Percentiles rank a stretch among this genome's conserved stretches.
These are phyloP conservation scores for Baronia brevicornis DNA, from an alignment of 2,888 invertebrate species.

Conservation along the genomic window DNA sequence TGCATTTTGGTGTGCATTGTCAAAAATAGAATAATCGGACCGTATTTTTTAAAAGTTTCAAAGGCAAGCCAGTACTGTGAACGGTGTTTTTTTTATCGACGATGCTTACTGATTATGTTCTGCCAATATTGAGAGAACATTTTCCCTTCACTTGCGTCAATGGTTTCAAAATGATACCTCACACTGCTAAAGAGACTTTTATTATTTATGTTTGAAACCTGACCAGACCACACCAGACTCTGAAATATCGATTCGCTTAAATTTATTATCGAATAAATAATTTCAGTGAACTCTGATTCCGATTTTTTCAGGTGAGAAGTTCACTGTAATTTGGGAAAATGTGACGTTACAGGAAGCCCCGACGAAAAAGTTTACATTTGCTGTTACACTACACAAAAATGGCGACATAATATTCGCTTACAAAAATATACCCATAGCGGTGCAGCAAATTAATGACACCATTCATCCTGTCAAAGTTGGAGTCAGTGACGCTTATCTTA, in stretches of 20 bases:
- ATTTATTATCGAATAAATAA: background rate
- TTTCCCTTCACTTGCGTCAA: too few species aligned
- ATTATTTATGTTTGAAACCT: too few species aligned
- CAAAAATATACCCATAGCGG: conserved; percentile 85
- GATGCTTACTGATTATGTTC: too few species aligned
- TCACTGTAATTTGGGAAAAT: conserved; percentile 96
- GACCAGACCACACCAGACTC: background rate
- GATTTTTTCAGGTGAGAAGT: conserved; percentile 85
- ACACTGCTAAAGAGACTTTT: too few species aligned
- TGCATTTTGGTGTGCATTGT: too few species aligned
- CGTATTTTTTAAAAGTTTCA: too few species aligned
- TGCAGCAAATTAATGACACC: conserved; percentile 85
- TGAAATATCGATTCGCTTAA: background rate
- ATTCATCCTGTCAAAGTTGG: conserved; percentile 98
- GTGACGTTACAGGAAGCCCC: conserved; percentile 88
- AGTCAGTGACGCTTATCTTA: conserved; percentile 97
- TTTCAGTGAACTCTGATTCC: background rate
- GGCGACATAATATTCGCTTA: conserved; percentile 97
- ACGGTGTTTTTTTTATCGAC: too few species aligned
- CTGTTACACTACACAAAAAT: conserved; percentile 87
- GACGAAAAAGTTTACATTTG: conserved; percentile 87
- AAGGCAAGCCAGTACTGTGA: too few species aligned
- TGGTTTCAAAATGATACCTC: too few species aligned
- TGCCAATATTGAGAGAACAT: too few species aligned
- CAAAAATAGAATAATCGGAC: too few species aligned